Conservation (phyloP, 2,113 vertebrate genomes). For the Choloepus hoffmanni region DNA sequence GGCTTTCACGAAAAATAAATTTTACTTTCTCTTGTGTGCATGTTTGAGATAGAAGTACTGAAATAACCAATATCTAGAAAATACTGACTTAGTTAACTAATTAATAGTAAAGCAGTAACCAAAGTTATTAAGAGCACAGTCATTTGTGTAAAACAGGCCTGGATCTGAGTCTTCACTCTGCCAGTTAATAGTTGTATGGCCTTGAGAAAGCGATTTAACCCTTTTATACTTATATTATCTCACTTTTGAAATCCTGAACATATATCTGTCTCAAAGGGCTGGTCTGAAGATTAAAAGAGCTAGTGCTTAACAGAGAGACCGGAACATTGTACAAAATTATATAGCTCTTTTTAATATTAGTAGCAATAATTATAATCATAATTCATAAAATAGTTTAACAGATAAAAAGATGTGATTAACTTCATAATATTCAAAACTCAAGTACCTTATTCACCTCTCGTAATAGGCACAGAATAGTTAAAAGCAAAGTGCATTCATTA, state of each 20-base stretch:
- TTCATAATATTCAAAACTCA: not conserved
- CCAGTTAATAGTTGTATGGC: not conserved
- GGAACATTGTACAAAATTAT: not conserved
- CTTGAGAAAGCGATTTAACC: not conserved
- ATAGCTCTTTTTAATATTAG: not conserved
- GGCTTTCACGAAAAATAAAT: slow-evolving; percentile 26
- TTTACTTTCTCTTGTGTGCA: not conserved
- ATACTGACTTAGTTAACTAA: not conserved
- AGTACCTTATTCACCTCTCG: not conserved
- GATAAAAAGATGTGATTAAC: not conserved
- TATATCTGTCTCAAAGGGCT: not conserved
- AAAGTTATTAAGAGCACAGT: not conserved
- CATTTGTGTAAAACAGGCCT: not conserved
- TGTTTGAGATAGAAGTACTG: not conserved
- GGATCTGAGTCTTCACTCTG: not conserved
- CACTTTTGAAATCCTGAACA: not conserved
- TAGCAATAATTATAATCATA: not conserved
- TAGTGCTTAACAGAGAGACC: not conserved
- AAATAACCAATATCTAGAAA: slow-evolving; percentile 46
- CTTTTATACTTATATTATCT: not conserved
- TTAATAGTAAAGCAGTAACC: not conserved
- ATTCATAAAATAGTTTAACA: not conserved
- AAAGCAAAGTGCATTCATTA: not conserved
- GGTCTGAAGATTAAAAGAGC: slow-evolving; percentile 1
- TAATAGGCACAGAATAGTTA: not conserved